Base-by-base conservation (phyloP, 2,888 invertebrate species). In the Empis livida region DNA sequence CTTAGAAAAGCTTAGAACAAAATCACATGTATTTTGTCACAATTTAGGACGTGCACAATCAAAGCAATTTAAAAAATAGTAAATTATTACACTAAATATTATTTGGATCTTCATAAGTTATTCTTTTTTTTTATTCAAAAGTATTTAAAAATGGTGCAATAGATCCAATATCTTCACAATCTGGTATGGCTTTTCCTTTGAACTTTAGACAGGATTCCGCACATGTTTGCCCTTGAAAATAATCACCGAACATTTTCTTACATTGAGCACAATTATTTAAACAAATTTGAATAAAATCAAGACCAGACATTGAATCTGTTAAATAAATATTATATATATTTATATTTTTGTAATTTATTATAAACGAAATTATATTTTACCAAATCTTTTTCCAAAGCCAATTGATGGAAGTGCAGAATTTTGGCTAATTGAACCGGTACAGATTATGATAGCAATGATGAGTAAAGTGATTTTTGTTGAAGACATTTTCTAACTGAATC, bases 211-310 rank as follows among this genome's bases (percentile, higher is more conserved):
- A 91, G 54, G 84, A 79, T 58, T 89, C 85, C 0, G 88, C 90
- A 65, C 91, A 91, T 1, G 84, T 76, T 43, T 86, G 82, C 0
- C 89, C 90, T 60, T 90, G 84, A 69, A 91, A 91, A 72, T 85
- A 89, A 1, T 79, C 78, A 1, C 88, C 90, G 54, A 85, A 82
- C 82, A 89, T 88, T 67, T 85, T 86, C 70, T 87, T 88, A 69
- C 90, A 91, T 61, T 88, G 89, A 0, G 87, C 89, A 63, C 91
- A 91, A 69, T 91, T 91, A 56, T 87, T 79, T 50, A 88, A 80
- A 68, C 88, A 88, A 45, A 83, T 75, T 54, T 83, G 84, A 57
- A 78, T 65, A 1, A 71, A 67, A 53, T 78, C 77, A 62, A 75
- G 75, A 53, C 73, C 72, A 48, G 68, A 67, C 49, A 56, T 53